Base-by-base conservation (phyloP, 2,888 invertebrate genomes). In the Acanthoscelides obtectus region DNA sequence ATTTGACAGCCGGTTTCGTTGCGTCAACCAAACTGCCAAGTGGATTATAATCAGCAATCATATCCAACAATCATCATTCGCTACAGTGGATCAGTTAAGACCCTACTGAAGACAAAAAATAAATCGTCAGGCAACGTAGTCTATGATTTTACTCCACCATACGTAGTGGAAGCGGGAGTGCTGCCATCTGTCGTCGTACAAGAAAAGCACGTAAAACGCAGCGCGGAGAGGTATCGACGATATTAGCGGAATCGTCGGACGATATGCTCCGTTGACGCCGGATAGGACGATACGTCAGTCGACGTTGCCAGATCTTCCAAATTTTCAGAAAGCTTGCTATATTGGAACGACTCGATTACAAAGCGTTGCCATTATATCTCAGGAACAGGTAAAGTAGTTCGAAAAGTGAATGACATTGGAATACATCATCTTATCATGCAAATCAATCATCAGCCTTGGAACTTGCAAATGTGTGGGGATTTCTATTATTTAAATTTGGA, bases 41-140 rank as follows among this genome's bases (percentile, higher is more conserved):
- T 72, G 79, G 77, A 75, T 64, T 73, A 72, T 79, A 80, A 80
- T 80, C 80, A 79, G 45, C 27, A 74, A 79, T 80, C 79, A 80
- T 77, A 74, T 79, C 78, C 79, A 64, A 71, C 65, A 19, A 45
- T 76, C 80, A 80, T 80, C 80, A 80, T 71, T 73, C 79, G 79
- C 78, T 75, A 79, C 79, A 79, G 78, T 77, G 77, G 80, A 79
- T 80, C 80, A 78, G 78, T 78, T 76, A 78, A 78, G 77, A 78
- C 79, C 79, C 77, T 78, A 78, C 77, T 77, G 76, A 77, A 77
- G 78, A 78, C 78, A 69, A 73, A 17, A 6, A 6, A 45, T 12
- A 12, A 6, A 12, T 12, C 1, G 45, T 12, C 45, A 66, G 22
- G 45, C 1, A 20, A n/a, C 8, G 20, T 22, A 6, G 4, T 0